phyloP scores from a whole-genome alignment of 1,140 invertebrate genomes.

The Drosophila watanabei region DNA sequence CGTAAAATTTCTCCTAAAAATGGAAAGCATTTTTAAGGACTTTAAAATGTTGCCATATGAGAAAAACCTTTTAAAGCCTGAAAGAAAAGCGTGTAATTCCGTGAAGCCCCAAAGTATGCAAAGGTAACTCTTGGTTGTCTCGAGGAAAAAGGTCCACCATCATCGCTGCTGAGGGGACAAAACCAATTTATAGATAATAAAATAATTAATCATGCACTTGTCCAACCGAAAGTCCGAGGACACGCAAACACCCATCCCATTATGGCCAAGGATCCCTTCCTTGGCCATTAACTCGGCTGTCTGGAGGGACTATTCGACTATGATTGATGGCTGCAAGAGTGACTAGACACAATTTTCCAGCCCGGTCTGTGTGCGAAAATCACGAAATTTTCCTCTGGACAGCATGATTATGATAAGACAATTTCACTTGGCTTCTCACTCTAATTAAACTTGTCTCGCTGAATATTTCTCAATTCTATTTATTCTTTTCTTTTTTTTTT shows the following conservation, averaged over 20 bases:
- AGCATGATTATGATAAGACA: conserved; percentile 79
- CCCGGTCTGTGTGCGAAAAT: conserved; percentile 66
- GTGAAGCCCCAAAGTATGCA: conserved; percentile 50
- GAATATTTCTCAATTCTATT: conserved; percentile 31
- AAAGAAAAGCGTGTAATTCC: conserved; percentile 28
- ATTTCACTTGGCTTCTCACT: conserved; percentile 66
- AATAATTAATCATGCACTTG: conserved; percentile 83
- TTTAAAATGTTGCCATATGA: conserved; percentile 17
- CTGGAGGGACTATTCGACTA: conserved; percentile 46
- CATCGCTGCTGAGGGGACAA: conserved; percentile 39
- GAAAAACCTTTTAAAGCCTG: conserved; percentile 18
- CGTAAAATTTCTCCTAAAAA: conserved; percentile 6
- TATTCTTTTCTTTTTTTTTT: conserved; percentile 49
- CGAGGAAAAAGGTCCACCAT: conserved; percentile 39
- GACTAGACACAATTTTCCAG: conserved; percentile 70
- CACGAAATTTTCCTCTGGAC: conserved; percentile 42
- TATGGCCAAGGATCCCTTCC: conserved; percentile 61
- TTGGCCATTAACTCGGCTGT: conserved; percentile 74
- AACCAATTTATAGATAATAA: conserved; percentile 82
- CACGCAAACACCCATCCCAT: conserved; percentile 79
- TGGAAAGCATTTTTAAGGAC: not conserved
- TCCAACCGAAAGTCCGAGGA: conserved; percentile 60
- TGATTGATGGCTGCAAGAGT: conserved; percentile 73
- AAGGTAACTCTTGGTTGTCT: conserved; percentile 11
- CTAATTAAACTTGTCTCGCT: conserved; percentile 73